Evolutionary conservation across 2,113 vertebrate species (phyloP), one percentile per base, ranked within the genome.

Genomic region (Hystrix brachyura): DNA sequence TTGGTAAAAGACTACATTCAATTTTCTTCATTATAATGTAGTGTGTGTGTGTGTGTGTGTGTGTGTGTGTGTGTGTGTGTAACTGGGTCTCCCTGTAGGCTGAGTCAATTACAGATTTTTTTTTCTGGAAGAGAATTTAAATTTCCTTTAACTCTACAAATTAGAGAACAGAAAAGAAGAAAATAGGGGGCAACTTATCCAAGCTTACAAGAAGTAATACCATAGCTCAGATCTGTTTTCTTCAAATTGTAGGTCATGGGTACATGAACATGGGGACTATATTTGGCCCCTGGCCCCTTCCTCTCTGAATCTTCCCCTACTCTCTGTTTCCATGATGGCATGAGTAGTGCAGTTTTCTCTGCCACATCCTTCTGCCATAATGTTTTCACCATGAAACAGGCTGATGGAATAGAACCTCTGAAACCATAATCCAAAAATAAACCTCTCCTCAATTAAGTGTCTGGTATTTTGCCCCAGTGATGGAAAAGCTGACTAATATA

Each of bases 11-110:
- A 59, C n/a, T 67, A 43, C 6, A 38, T 60, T 76, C 69, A 38
- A 82, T 76, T 81, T 60, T 60, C 43, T 76, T 78, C 46, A 93
- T 92, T 15, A 81, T 65, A 87, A 78, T 81, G 18, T 21, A 86
- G 27, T 38, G 12, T 12, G 32, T 12, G 13, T 67, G 65, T 17
- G 32, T 67, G 46, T 74, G 3, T 78, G 25, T 38, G 5, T 29
- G 25, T n/a, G 34, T 60, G 27, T 59, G 59, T 65, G 64, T 65
- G 64, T 65, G 64, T 67, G 29, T 67, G 64, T 34, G 64, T 34
- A 87, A 62, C 59, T 4, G 9, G 34, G 32, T 15, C 21, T 90
- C 18, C n/a, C 2, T 76, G 9, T 34, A 62, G 53, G 62, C 55
- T 88, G 43, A 94, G 62, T 55, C 12, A 14, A 55, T 60, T 60